phyloP scores from a whole-genome alignment of 2,797 vertebrate species.

The Epinephelus malabaricus region DNA sequence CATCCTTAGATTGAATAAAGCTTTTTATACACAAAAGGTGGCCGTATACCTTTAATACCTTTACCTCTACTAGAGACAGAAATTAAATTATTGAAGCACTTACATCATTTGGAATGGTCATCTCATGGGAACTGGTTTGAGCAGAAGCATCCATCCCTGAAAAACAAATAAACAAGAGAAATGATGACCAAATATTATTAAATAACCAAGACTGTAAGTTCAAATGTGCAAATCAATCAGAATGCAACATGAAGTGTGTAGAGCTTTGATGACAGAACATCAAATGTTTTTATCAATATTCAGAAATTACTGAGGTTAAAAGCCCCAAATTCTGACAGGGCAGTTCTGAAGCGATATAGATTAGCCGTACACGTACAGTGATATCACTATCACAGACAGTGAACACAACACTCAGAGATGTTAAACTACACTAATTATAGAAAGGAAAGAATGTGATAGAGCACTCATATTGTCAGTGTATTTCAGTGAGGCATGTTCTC shows the following conservation, averaged over 20 bases:
- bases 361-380: background rate
- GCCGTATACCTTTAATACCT: background rate
- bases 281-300: background rate
- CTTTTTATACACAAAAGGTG: background rate
- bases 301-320: background rate
- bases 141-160: constrained; percentile 96
- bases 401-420: background rate
- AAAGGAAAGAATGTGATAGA: background rate
- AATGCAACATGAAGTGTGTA: background rate
- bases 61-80: too few relatives aligned
- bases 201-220: background rate
- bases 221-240: background rate
- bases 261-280: background rate
- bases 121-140: constrained; percentile 98
- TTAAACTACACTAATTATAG: too few relatives aligned
- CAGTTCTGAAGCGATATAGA: background rate
- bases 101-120: constrained; percentile 99
- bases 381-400: background rate
- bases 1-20: background rate
- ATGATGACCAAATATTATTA: background rate
- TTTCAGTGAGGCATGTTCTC: too few relatives aligned
- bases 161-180: constrained; percentile 49
- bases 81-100: constrained; percentile 70
- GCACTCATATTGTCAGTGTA: too few relatives aligned
- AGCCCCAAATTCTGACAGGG: background rate